phyloP scores from a whole-genome alignment of 2,113 vertebrate genomes.

The Pterocles orientalis region DNA sequence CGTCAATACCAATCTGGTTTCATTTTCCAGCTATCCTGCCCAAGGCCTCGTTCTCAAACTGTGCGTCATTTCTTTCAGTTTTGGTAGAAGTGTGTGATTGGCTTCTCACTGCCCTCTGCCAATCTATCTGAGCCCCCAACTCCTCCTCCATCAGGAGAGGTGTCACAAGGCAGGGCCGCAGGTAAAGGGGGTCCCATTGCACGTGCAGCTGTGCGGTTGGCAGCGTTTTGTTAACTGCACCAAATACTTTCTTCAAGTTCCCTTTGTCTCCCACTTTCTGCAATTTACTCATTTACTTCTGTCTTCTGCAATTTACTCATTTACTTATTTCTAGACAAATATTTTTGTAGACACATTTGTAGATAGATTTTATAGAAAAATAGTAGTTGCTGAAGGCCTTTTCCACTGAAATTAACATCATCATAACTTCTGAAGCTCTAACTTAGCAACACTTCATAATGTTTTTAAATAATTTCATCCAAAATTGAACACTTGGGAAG shows the following conservation, averaged over 20 bases:
- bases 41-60: constrained; percentile 11
- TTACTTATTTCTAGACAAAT: background rate
- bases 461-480: background rate
- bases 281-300: background rate
- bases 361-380: background rate
- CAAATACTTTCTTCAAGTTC: background rate
- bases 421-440: background rate
- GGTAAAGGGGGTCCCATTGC: background rate
- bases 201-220: background rate
- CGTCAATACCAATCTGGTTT: background rate
- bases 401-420: background rate
- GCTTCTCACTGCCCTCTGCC: constrained; percentile 43
- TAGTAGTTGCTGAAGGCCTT: background rate
- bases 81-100: constrained; percentile 9
- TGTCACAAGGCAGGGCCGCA: background rate
- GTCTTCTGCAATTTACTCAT: background rate
- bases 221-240: background rate
- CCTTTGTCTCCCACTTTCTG: background rate
- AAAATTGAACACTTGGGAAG: background rate
- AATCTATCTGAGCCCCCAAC: constrained; percentile 4
- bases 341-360: background rate
- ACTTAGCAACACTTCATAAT: background rate
- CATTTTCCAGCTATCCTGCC: background rate
- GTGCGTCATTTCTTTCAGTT: constrained; percentile 27
- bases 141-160: constrained; percentile 30